Evolutionary conservation across 2,797 vertebrate genomes (phyloP), one percentile per base, ranked within the genome.

Genomic region (Harpagifer antarcticus): DNA sequence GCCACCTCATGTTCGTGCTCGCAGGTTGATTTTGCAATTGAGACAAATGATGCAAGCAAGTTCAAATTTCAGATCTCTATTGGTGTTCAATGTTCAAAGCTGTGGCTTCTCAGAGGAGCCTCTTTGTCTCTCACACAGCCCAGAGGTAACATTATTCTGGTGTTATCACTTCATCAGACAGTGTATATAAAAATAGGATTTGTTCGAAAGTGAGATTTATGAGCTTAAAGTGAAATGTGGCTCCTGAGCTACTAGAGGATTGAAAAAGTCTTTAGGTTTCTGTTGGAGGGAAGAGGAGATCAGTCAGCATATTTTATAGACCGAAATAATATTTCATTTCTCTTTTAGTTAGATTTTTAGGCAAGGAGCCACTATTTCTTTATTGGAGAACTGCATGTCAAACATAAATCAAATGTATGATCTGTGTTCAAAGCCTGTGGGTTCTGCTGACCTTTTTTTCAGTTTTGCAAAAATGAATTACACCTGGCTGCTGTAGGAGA

Each of bases 81-180:
- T 56, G 37, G 50, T 37, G 73, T 80, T 74, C 54, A 2, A 63
- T 65, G 20, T 61, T 87, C 57, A 68, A 72, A 83, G 68, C 63
- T 11, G 23, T 45, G 68, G 40, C 40, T 82, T 76, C 80, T 83
- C 60, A 58, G 47, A 70, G 79, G 65, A 89, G 69, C 55, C 81
- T 65, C 12, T 60, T 0, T 78, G 79, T 91, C 68, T 85, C 61
- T 77, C 71, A 8, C 33, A n/a, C n/a, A 4, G 66, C 44, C 73
- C 76, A 63, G 79, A 84, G 76, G 81, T 78, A 79, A 70, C 9
- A 78, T 83, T 82, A 82, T 63, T 81, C 68, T 74, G 68, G 74
- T 74, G 74, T 75, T 73, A 75, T 78, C 79, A 64, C 37, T 19
- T 85, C 78, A 82, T 69, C 61, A 76, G 57, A 80, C 58, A 53